A percentile compares a stretch with the other conserved stretches of the same genome.
phyloP scores from a whole-genome alignment of 2,888 invertebrate species.

The Spodoptera exigua region DNA sequence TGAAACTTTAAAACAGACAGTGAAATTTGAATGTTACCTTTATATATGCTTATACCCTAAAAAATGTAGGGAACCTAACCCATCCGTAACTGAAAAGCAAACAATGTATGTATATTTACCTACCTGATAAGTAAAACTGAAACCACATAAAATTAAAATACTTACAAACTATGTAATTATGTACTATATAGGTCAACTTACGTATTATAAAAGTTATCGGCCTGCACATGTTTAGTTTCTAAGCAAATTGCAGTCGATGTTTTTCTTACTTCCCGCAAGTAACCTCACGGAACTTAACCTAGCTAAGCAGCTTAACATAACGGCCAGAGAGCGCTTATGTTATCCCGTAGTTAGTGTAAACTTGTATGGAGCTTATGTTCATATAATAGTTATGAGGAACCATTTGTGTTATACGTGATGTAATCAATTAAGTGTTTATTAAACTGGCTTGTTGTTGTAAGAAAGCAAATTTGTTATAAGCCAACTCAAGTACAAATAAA shows the following conservation, averaged over 20 bases:
- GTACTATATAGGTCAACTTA: too few species aligned
- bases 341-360: slow-evolving; percentile 20
- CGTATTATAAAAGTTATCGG: too few species aligned
- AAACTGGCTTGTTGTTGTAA: background rate
- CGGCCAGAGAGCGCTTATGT: slow-evolving; percentile 30
- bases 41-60: too few species aligned
- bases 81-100: too few species aligned
- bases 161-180: too few species aligned
- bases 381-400: slow-evolving; percentile 7
- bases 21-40: too few species aligned
- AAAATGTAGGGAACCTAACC: too few species aligned
- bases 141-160: too few species aligned
- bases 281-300: slow-evolving; percentile 28
- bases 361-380: slow-evolving; percentile 20
- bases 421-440: background rate
- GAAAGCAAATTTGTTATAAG: background rate
- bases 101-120: too few species aligned
- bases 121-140: too few species aligned
- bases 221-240: background rate
- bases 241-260: slow-evolving; percentile 19
- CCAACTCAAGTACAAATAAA: background rate
- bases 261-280: slow-evolving; percentile 12
- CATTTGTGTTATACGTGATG: too few species aligned
- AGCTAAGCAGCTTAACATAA: slow-evolving; percentile 44
- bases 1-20: too few species aligned